A percentile compares a stretch with the other conserved stretches of the same genome.
Evolutionary conservation across 92 coral and sea anemone species (phyloP).

Genomic region (Ricordea florida): DNA sequence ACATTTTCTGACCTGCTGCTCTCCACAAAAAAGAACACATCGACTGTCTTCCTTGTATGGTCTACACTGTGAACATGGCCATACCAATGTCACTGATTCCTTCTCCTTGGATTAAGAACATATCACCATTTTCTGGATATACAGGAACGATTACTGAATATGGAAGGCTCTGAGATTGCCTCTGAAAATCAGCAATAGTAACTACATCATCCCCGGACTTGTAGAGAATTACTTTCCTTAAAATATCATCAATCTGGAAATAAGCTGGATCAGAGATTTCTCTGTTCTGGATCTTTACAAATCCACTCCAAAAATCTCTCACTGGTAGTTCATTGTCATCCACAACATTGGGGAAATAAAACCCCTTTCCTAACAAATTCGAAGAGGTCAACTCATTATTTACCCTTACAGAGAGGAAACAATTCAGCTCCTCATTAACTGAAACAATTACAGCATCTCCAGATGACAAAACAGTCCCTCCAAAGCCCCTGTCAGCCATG

Average conservation of each 20-base stretch:
- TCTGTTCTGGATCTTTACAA: slow-evolving; percentile 28
- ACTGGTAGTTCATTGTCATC: no score
- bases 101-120: slow-evolving; percentile 48
- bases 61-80: slow-evolving; percentile 6
- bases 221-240: slow-evolving; percentile 56
- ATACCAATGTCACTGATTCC: no score
- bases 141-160: slow-evolving; percentile 52
- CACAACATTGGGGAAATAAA: no score
- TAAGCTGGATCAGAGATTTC: slow-evolving; percentile 15
- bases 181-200: slow-evolving; percentile 61
- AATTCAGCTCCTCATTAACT: no score
- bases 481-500: slow-evolving; percentile 4
- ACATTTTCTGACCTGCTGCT: slow-evolving; percentile 11
- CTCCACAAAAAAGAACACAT: slow-evolving; percentile 38
- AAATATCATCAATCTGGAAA: slow-evolving; percentile 31
- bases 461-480: no score
- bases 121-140: slow-evolving; percentile 39
- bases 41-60: not conserved
- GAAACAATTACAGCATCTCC: no score
- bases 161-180: slow-evolving; percentile 39
- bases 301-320: slow-evolving; percentile 59
- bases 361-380: no score
- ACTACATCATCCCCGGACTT: slow-evolving; percentile 4
- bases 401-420: no score
- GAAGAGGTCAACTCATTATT: no score